A percentile compares a stretch with the other conserved stretches of the same genome.
Evolutionary conservation across 2,113 vertebrate genomes (phyloP).

Genomic region (Rutilus rutilus): DNA sequence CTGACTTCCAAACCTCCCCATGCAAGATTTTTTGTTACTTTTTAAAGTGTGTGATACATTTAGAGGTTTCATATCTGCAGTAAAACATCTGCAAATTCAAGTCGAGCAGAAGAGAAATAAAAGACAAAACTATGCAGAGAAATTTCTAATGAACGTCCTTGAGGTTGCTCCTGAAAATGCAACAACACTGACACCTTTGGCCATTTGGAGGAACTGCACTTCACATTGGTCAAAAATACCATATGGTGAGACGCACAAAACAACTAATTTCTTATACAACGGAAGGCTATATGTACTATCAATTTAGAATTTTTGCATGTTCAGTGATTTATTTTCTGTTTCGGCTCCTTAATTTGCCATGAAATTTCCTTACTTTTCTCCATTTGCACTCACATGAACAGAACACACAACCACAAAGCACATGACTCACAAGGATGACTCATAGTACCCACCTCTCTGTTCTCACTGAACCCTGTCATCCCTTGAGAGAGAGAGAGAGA

Average conservation of each 20-base stretch:
- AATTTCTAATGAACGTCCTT: conserved; percentile 27
- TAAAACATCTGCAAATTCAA: not conserved
- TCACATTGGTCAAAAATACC: not conserved
- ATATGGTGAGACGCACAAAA: not conserved
- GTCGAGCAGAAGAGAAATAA: not conserved
- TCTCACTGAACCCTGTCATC: conserved; percentile 46
- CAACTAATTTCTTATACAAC: not conserved
- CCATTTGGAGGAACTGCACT: conserved; percentile 33
- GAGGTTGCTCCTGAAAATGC: conserved; percentile 15
- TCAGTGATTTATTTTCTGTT: not conserved
- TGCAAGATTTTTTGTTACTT: not conserved
- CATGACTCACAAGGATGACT: conserved; percentile 62
- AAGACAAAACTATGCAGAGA: conserved; percentile 24
- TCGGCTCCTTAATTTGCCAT: not conserved
- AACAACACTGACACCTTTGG: conserved; percentile 70
- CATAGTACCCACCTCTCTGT: conserved; percentile 52
- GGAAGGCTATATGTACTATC: not conserved
- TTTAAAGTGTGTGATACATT: not conserved
- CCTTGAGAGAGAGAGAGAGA: conserved; percentile 21
- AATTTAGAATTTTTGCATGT: not conserved
- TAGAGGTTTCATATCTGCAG: not conserved
- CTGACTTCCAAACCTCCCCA: not conserved
- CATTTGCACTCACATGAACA: conserved; percentile 36
- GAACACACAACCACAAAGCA: conserved; percentile 44
- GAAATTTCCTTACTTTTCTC: conserved; percentile 6